These are phyloP conservation scores for Catocala sponsa DNA, from an alignment of 2,888 invertebrate species.

Conservation along the genomic window DNA sequence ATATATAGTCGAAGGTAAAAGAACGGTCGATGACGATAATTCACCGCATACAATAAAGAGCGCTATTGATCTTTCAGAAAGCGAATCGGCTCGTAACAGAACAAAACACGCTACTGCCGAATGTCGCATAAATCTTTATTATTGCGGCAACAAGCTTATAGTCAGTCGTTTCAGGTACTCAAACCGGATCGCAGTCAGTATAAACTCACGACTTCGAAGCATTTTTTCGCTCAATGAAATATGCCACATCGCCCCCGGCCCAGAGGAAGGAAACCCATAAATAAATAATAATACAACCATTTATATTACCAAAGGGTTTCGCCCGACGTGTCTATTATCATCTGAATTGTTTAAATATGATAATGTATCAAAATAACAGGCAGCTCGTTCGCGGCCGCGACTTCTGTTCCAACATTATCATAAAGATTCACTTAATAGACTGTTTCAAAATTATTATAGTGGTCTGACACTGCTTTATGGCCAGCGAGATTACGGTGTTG, in stretches of 20 bases:
- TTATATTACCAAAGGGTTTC: slow-evolving; percentile 88
- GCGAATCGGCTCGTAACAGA: slow-evolving; percentile 86
- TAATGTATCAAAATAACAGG: slow-evolving; percentile 88
- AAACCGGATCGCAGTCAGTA: slow-evolving; percentile 81
- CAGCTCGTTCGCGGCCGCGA: slow-evolving; percentile 81
- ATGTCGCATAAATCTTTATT: slow-evolving; percentile 88
- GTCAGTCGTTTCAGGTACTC: slow-evolving; percentile 85
- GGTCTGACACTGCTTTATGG: slow-evolving; percentile 80
- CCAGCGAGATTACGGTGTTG: slow-evolving; percentile 72
- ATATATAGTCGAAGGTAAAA: slow-evolving; percentile 77
- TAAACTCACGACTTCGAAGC: slow-evolving; percentile 85
- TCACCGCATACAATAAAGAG: slow-evolving; percentile 83
- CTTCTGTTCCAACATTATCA: slow-evolving; percentile 86
- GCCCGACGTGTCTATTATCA: slow-evolving; percentile 88
- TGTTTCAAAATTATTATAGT: slow-evolving; percentile 86
- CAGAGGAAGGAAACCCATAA: slow-evolving; percentile 86
- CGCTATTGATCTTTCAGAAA: slow-evolving; percentile 86
- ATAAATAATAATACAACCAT: slow-evolving; percentile 88
- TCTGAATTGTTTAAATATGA: slow-evolving; percentile 88
- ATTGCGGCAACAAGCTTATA: slow-evolving; percentile 87
- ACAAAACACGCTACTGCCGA: slow-evolving; percentile 87
- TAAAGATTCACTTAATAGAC: slow-evolving; percentile 88
- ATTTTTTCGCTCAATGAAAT: slow-evolving; percentile 87
- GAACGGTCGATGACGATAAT: slow-evolving; percentile 79
- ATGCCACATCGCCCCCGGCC: slow-evolving; percentile 83